Conservation (phyloP, 2,113 vertebrate species). For the Australoheros scitulus region DNA sequence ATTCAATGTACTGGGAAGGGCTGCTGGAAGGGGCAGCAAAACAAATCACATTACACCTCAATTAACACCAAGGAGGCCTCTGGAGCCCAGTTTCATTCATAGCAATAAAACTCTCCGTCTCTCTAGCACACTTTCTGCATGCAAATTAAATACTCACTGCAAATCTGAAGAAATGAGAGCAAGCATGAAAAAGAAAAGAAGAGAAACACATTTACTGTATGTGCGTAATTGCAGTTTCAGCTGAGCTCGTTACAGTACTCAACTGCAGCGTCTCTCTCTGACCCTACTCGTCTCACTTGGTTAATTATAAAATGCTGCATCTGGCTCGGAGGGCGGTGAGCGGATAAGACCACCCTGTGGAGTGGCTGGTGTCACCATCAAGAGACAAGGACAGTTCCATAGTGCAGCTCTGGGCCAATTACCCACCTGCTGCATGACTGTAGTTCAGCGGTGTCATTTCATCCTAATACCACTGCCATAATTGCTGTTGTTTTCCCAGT, state of each 20-base stretch:
- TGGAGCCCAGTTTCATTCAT: slow-evolving; percentile 51
- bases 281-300: slow-evolving; percentile 52
- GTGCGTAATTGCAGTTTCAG: background rate
- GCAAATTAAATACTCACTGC: slow-evolving; percentile 16
- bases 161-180: slow-evolving; percentile 8
- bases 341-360: slow-evolving; percentile 48
- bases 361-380: slow-evolving; percentile 50
- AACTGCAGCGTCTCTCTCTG: slow-evolving; percentile 18
- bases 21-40: slow-evolving; percentile 61
- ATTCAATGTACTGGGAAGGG: slow-evolving; percentile 63
- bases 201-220: background rate
- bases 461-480: slow-evolving; percentile 60
- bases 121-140: slow-evolving; percentile 29
- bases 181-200: slow-evolving; percentile 7
- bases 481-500: slow-evolving; percentile 65
- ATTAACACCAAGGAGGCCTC: slow-evolving; percentile 68
- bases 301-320: slow-evolving; percentile 70
- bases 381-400: slow-evolving; percentile 63
- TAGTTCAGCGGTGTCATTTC: slow-evolving; percentile 58
- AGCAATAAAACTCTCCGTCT: slow-evolving; percentile 51
- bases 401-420: slow-evolving; percentile 69
- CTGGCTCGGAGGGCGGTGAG: slow-evolving; percentile 54
- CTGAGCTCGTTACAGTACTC: slow-evolving; percentile 28
- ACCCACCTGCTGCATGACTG: slow-evolving; percentile 71
- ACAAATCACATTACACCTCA: slow-evolving; percentile 75